Evolutionary conservation across 2,113 vertebrate species (phyloP).

Genomic region (Anarhynchus alexandrinus): DNA sequence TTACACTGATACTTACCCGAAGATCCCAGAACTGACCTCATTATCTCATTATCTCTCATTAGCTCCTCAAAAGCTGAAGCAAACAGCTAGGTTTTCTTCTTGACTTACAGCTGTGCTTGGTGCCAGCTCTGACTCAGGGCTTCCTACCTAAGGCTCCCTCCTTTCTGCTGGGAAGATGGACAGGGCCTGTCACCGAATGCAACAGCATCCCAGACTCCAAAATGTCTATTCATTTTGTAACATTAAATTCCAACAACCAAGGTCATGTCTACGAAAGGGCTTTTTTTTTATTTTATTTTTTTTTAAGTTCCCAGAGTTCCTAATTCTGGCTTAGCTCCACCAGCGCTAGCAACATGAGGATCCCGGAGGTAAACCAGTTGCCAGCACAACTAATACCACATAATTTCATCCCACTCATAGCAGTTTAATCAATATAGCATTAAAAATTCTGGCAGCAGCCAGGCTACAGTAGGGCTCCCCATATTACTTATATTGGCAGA

Average conservation of each 20-base stretch:
- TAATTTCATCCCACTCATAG: slow-evolving; percentile 54
- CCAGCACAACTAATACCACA: slow-evolving; percentile 59
- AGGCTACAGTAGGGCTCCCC: slow-evolving; percentile 21
- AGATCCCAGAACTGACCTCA: not conserved
- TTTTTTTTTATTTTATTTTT: not conserved
- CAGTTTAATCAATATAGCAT: slow-evolving; percentile 61
- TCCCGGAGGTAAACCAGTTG: slow-evolving; percentile 55
- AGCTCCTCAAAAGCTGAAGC: not conserved
- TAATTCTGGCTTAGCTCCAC: slow-evolving; percentile 51
- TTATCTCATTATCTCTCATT: not conserved
- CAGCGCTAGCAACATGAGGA: not conserved
- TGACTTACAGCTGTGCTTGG: not conserved
- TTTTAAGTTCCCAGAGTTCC: slow-evolving; percentile 28
- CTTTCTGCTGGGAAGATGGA: not conserved
- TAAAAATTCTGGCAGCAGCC: slow-evolving; percentile 52
- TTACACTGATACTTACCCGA: not conserved
- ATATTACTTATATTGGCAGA: slow-evolving; percentile 5
- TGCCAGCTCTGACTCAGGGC: not conserved
- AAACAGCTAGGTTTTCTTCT: not conserved
- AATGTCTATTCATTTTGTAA: not conserved
- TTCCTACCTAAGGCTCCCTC: not conserved
- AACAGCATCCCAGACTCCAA: not conserved
- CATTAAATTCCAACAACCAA: not conserved
- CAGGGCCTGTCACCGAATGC: not conserved
- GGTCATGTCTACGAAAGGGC: not conserved